Base-by-base conservation (phyloP, 2,888 invertebrate species). In the Drosophila sordidula region DNA sequence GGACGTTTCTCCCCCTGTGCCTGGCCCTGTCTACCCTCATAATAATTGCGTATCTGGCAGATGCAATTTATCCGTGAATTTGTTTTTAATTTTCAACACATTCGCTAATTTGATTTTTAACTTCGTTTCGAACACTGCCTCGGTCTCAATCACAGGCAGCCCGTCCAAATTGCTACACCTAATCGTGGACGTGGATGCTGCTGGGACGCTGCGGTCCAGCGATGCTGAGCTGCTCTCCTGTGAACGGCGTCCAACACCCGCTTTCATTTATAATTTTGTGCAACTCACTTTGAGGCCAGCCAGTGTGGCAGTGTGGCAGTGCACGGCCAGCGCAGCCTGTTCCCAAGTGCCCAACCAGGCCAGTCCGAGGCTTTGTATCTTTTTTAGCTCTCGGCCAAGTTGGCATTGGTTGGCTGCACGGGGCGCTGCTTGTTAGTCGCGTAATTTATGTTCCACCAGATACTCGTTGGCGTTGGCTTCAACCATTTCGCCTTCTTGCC, bases 1-100 rank as follows among this genome's bases (percentile, higher is more conserved):
- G 59, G 52, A 51, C 42, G 63, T 61, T 65, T 44, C 44, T 25
- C 52, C 32, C 26, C 58, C 49, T 42, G 26, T 59, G n/a, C 42
- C 45, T 41, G 46, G 63, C 51, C 57, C 67, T 67, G 70, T 74
- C 65, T 57, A 50, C 84, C 85, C 87, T 88, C 87, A 79, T 86
- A 90, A 89, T 90, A 90, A 90, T 89, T 90, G 89, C 90, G 90
- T 90, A 89, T 87, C 90, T 90, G 87, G 90, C 91, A 90, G 91
- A 90, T 91, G 90, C 90, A 90, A 90, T 91, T 90, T 91, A 91
- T 90, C 91, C 91, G 89, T 90, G 91, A 92, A 92, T 92, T 92
- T 92, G 92, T 92, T 92, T 92, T 92, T 92, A 92, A 92, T 92
- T 92, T 92, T 92, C 92, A 92, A 92, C 92, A 92, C 92, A 92